Conservation (phyloP, 1,140 invertebrate species). For the Brachionus plicatilis region DNA sequence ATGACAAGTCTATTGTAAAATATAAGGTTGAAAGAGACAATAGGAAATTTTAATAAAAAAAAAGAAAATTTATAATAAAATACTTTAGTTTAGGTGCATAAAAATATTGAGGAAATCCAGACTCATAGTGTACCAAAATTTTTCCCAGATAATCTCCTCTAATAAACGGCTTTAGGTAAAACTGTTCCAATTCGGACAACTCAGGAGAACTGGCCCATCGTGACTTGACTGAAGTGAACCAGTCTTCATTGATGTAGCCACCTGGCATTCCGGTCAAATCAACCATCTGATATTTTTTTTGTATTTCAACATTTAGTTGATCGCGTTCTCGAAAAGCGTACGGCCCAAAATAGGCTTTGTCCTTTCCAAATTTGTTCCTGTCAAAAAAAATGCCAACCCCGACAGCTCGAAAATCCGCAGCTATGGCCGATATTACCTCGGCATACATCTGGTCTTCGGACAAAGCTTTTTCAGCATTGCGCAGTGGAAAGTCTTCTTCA, state of each 20-base stretch:
- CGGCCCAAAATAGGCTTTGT: conserved; percentile 70
- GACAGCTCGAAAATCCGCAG: conserved; percentile 80
- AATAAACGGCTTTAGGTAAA: conserved; percentile 83
- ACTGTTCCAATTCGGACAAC: conserved; percentile 70
- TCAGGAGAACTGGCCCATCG: conserved; percentile 90
- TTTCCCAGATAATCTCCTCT: conserved; percentile 69
- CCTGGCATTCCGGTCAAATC: conserved; percentile 42
- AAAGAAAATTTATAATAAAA: too few species aligned
- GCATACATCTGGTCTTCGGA: conserved; percentile 54
- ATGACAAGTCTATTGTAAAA: too few species aligned
- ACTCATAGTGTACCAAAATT: conserved; percentile 27
- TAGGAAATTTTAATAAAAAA: too few species aligned
- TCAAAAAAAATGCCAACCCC: conserved; percentile 89
- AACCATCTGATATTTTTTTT: conserved; percentile 39
- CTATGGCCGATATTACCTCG: conserved; percentile 74
- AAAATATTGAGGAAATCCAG: conserved; percentile 35
- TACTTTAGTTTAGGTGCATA: conserved; percentile 39
- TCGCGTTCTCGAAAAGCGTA: conserved; percentile 85
- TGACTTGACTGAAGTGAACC: conserved; percentile 48
- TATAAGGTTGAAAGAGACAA: too few species aligned
- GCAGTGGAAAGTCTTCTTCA: conserved; percentile 65
- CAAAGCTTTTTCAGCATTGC: conserved; percentile 48
- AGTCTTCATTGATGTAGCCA: conserved; percentile 41
- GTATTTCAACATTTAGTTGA: conserved; percentile 49
- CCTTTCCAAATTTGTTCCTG: conserved; percentile 76